A percentile compares a stretch with the other conserved stretches of the same genome.
Conservation (phyloP, 2,797 vertebrate genomes). For the Todus mexicanus region DNA sequence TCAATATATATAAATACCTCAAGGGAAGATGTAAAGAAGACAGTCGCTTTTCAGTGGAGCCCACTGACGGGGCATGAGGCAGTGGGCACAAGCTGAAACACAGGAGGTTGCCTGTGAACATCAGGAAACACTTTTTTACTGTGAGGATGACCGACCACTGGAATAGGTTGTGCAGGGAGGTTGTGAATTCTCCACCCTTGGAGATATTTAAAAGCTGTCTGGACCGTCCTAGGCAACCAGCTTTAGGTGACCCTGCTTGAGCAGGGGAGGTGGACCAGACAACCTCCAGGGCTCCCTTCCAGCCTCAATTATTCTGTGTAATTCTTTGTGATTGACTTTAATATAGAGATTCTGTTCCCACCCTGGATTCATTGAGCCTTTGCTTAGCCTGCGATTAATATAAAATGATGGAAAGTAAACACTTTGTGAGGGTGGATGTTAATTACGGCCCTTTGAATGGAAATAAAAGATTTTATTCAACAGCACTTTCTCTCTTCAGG, state of each 20-base stretch:
- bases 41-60: not conserved
- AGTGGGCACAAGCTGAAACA: not conserved
- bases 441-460: not conserved
- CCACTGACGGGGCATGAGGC: not conserved
- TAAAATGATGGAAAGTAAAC: not conserved
- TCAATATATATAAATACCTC: not conserved
- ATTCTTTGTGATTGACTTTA: not conserved
- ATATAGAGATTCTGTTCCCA: not conserved
- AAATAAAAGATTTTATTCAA: not conserved
- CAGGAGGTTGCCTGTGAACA: not conserved
- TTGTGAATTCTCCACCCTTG: not conserved
- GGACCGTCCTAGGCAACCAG: not conserved
- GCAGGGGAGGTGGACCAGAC: not conserved
- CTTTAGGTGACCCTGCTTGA: not conserved
- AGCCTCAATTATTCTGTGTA: not conserved
- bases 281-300: not conserved
- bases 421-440: not conserved
- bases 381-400: not conserved
- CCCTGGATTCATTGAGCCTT: not conserved
- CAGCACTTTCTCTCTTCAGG: constrained; percentile 70
- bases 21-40: not conserved
- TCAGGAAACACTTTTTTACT: not conserved
- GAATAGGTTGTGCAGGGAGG: not conserved
- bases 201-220: not conserved
- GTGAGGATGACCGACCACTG: not conserved